Evolutionary conservation across 2,113 vertebrate species (phyloP), one percentile per base, ranked within the genome.

Genomic region (Rhinoderma darwinii): DNA sequence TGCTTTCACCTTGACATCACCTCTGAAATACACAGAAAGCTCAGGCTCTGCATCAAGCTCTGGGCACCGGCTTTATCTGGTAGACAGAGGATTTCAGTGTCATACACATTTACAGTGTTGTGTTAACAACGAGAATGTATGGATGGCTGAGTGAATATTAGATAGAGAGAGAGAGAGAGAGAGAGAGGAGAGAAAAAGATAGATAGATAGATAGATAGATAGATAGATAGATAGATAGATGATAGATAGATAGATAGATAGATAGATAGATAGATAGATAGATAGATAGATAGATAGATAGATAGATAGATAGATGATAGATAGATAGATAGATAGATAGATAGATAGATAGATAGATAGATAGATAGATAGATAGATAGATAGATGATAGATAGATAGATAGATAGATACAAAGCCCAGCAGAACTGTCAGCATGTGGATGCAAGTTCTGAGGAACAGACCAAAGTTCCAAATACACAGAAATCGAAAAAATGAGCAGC

Each of bases 1-100:
- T 92, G 94, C 90, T 92, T 95, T 97, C 97, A 97, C 97, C 97
- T 97, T 98, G 96, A 93, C 88, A 93, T 96, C 95, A 96, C 96
- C 97, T 96, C 95, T 93, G 91, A 73, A 92, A 92, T 41, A 90
- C 20, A 89, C 90, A 92, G 92, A 93, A 92, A 91, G 91, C 93
- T 95, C 93, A 96, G 77, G 92, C 90, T 88, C 87, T 90, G 88
- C 66, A 84, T 30, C 82, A 54, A 54, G 84, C 90, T 89, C 83
- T 86, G 91, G 93, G 85, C 84, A 89, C 82, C 56, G 41, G 89
- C 91, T 92, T 92, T 90, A 92, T 80, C 88, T 88, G 90, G 39
- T 27, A 89, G 91, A 93, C 89, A 91, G 0, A 70, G 91, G 91
- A 93, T 93, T 92, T 91, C 92, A 74, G 27, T 77, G 74, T 47